Conservation (phyloP, 2,797 vertebrate genomes). For the Anomalospiza imberbis region DNA sequence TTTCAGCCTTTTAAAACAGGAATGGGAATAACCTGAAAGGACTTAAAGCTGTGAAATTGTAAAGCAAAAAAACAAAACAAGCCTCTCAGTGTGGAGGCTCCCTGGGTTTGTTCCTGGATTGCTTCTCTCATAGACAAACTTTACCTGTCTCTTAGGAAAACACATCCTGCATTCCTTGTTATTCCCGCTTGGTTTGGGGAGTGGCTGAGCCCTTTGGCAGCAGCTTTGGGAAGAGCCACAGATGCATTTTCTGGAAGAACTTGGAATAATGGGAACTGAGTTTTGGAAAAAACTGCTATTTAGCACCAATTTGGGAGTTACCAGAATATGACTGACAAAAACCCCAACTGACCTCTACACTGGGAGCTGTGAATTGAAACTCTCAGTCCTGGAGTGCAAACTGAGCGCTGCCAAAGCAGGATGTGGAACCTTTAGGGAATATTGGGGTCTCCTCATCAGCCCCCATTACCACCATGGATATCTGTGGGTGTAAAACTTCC, state of each 20-base stretch:
- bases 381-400: background rate
- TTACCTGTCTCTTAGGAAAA: constrained; percentile 16
- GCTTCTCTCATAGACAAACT: background rate
- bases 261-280: background rate
- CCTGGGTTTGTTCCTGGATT: background rate
- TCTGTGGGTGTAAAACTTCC: background rate
- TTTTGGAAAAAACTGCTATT: background rate
- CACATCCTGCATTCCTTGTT: background rate
- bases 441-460: background rate
- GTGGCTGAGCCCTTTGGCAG: background rate
- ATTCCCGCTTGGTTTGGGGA: background rate
- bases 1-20: constrained; percentile 31
- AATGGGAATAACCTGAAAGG: background rate
- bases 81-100: background rate
- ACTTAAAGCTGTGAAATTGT: background rate
- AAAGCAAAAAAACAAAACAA: constrained; percentile 8
- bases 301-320: background rate
- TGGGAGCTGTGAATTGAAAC: background rate
- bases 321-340: background rate
- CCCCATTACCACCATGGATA: background rate
- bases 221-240: background rate
- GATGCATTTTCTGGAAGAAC: background rate
- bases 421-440: background rate
- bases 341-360: background rate
- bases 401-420: background rate